These are phyloP conservation scores for Trachemys scripta DNA, from an alignment of 2,113 vertebrate species.

Conservation along the genomic window DNA sequence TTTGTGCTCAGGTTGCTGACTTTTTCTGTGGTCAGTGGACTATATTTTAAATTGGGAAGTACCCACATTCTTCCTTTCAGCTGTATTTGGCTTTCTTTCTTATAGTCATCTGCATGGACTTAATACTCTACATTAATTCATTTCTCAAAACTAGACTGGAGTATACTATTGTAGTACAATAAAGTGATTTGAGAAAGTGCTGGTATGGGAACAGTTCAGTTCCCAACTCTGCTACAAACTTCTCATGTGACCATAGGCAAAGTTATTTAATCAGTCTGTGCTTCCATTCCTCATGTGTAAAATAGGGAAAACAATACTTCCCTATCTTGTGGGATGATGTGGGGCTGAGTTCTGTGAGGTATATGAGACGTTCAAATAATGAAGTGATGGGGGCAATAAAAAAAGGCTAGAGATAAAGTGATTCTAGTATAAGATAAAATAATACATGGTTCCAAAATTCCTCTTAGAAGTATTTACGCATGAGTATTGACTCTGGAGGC, in stretches of 20 bases:
- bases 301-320: background rate
- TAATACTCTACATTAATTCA: background rate
- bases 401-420: background rate
- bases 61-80: background rate
- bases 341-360: background rate
- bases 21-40: background rate
- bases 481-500: background rate
- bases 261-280: background rate
- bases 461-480: background rate
- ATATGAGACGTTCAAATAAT: background rate
- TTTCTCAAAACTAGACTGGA: background rate
- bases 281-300: background rate
- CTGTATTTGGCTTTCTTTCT: background rate
- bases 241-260: background rate
- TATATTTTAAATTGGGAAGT: background rate
- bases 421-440: background rate
- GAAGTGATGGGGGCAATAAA: background rate
- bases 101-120: background rate
- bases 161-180: no score
- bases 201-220: background rate
- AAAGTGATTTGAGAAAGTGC: background rate
- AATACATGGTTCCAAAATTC: background rate
- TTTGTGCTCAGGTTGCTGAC: background rate
- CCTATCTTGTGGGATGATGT: background rate
- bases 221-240: background rate